Conservation (phyloP, 1,140 invertebrate genomes). For the Aphaenogaster ashmeadi region DNA sequence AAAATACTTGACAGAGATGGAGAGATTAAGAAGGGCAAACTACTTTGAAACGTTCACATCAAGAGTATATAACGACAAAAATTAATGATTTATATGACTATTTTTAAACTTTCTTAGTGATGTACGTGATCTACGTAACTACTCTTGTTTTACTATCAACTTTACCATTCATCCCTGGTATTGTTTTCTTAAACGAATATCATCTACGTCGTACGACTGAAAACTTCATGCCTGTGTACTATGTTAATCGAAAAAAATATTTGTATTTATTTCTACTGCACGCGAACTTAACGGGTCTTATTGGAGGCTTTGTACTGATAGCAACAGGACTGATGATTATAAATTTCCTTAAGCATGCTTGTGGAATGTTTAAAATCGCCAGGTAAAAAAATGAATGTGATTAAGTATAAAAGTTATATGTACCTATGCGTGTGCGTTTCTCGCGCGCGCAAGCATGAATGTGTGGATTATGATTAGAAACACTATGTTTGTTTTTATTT, state of each 20-base stretch:
- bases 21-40: background rate
- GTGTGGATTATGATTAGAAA: no score
- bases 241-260: background rate
- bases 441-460: no score
- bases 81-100: background rate
- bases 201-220: no score
- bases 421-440: no score
- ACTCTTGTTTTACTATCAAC: background rate
- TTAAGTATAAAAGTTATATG: no score
- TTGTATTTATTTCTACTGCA: background rate
- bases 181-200: background rate
- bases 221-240: background rate
- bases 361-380: slow-evolving; percentile 21
- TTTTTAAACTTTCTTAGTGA: background rate
- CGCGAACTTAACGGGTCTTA: no score
- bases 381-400: background rate
- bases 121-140: background rate
- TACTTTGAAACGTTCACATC: background rate
- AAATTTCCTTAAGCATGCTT: background rate
- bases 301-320: background rate
- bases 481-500: no score
- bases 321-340: background rate
- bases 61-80: background rate
- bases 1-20: no score
- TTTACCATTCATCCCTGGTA: background rate